A percentile compares a stretch with the other conserved stretches of the same genome.
These are phyloP conservation scores for Heterotis niloticus DNA, from an alignment of 2,113 vertebrate genomes.

Conservation along the genomic window DNA sequence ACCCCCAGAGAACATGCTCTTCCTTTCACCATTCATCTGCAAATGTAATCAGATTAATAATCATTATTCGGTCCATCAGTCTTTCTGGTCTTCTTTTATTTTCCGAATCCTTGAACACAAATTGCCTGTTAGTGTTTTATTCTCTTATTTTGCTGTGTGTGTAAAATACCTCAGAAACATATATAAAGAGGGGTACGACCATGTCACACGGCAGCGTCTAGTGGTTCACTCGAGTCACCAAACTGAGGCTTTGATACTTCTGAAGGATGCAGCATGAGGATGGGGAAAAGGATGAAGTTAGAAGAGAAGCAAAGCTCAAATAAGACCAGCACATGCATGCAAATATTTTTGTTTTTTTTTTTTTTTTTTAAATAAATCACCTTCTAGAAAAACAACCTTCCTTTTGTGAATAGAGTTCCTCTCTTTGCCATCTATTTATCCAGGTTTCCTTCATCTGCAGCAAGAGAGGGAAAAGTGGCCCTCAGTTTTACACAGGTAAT, in stretches of 20 bases:
- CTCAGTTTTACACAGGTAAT: background rate
- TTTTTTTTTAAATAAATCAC: too few species aligned
- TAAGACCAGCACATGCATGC: background rate
- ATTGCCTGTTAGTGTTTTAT: conserved; percentile 46
- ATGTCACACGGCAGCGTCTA: background rate
- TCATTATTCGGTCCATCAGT: conserved; percentile 64
- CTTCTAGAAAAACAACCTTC: background rate
- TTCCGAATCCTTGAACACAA: conserved; percentile 43
- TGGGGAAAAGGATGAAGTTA: background rate
- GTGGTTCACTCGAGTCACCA: conserved; percentile 20
- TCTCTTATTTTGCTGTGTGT: conserved; percentile 38
- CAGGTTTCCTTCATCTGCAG: background rate
- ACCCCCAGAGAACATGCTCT: conserved; percentile 55
- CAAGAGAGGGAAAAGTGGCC: background rate
- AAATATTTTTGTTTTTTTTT: background rate
- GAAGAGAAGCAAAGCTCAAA: background rate
- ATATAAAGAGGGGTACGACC: background rate
- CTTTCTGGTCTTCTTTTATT: conserved; percentile 48
- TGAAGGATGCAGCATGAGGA: background rate
- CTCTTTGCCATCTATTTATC: background rate
- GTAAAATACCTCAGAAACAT: conserved; percentile 27
- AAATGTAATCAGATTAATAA: conserved; percentile 66
- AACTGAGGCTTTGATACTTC: background rate
- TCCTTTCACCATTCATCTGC: conserved; percentile 56
- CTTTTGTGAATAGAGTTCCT: background rate